Evolutionary conservation across 2,797 vertebrate species (phyloP).

Genomic region (Pseudomugil gertrudae): DNA sequence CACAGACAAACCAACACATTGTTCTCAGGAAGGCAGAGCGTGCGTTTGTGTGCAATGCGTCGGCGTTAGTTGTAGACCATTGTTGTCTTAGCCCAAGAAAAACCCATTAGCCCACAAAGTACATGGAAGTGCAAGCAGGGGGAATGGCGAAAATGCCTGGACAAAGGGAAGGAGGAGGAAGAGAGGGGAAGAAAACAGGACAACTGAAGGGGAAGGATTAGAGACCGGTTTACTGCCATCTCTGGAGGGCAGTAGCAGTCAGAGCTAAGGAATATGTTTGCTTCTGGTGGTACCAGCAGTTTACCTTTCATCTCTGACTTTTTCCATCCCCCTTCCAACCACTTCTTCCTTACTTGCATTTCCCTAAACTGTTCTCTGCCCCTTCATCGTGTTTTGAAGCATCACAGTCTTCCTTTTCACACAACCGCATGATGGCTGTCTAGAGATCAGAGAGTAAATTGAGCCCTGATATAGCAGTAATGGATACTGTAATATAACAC

Average conservation of each 20-base stretch:
- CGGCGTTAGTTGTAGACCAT: constrained; percentile 45
- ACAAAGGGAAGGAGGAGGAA: constrained; percentile 14
- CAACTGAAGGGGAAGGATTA: constrained; percentile 60
- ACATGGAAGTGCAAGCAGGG: constrained; percentile 20
- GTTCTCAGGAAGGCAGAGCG: constrained; percentile 18
- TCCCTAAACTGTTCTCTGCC: constrained; percentile 5
- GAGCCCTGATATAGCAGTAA: background rate
- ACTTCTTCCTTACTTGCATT: background rate
- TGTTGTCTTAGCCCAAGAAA: constrained; percentile 59
- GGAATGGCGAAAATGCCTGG: constrained; percentile 23
- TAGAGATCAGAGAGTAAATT: background rate
- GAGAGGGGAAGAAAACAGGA: constrained; percentile 13
- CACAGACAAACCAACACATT: constrained; percentile 22
- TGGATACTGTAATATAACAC: background rate
- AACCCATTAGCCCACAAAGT: constrained; percentile 43
- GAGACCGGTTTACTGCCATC: constrained; percentile 73
- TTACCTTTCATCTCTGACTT: constrained; percentile 58
- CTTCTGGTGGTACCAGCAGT: constrained; percentile 59
- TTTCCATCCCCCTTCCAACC: background rate
- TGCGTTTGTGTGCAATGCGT: constrained; percentile 29
- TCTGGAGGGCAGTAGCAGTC: constrained; percentile 63
- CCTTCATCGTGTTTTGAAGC: too few species aligned
- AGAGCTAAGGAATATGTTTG: constrained; percentile 66
- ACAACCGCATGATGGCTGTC: background rate
- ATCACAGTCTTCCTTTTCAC: constrained; percentile 1